phyloP scores from a whole-genome alignment of 2,113 vertebrate species.

The Ovis canadensis region DNA sequence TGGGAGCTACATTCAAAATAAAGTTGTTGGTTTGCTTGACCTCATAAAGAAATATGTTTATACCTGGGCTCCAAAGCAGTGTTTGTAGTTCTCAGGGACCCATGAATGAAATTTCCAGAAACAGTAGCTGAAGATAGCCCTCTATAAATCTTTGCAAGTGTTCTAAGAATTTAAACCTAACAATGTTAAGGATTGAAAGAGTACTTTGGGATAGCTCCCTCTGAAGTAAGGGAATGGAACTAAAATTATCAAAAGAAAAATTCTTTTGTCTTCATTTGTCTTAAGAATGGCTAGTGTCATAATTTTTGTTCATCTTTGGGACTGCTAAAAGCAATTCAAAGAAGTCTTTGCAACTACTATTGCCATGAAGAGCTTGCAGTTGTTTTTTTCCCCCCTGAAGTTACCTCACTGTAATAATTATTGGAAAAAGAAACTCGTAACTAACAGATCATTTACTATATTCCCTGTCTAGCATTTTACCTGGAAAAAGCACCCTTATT shows the following conservation, averaged over 20 bases:
- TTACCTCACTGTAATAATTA: constrained; percentile 27
- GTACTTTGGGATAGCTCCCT: not conserved
- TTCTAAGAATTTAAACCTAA: constrained; percentile 13
- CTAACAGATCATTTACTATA: not conserved
- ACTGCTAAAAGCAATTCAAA: not conserved
- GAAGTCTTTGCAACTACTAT: not conserved
- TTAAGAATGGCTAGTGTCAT: not conserved
- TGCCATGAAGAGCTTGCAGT: not conserved
- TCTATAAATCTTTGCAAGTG: not conserved
- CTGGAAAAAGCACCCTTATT: not conserved
- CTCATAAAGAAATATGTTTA: not conserved
- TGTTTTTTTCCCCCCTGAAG: not conserved
- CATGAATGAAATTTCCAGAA: not conserved
- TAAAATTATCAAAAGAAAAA: constrained; percentile 8
- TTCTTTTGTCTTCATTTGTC: not conserved
- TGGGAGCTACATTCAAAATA: not conserved
- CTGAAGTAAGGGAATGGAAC: not conserved
- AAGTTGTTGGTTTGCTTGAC: not conserved
- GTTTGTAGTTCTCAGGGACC: not conserved
- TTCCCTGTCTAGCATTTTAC: not conserved
- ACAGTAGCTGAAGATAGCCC: not conserved
- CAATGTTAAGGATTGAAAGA: not conserved
- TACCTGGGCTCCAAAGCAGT: not conserved
- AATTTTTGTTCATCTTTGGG: not conserved
- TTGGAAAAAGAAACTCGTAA: not conserved